phyloP scores from a whole-genome alignment of 2,113 vertebrate genomes.

The Stictonetta naevosa region DNA sequence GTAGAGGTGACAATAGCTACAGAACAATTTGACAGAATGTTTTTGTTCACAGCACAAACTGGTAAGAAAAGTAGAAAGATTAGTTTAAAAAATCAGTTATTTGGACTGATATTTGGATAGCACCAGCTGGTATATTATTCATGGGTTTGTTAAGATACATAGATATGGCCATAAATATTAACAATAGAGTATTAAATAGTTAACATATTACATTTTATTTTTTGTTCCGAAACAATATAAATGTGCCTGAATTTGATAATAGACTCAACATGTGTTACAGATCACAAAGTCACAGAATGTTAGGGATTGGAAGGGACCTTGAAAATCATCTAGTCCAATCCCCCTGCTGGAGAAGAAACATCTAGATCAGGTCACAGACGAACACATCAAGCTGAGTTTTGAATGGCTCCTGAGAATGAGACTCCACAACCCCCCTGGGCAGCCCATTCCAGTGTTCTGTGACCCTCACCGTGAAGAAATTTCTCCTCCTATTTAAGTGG shows the following conservation, averaged over 20 bases:
- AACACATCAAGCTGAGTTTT: too few relatives aligned
- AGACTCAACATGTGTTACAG: neutral
- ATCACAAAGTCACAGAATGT: too few relatives aligned
- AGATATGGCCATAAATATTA: neutral
- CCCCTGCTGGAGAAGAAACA: too few relatives aligned
- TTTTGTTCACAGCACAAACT: neutral
- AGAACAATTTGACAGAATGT: neutral
- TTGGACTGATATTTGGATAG: neutral
- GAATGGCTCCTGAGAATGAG: too few relatives aligned
- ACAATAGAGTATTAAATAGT: neutral
- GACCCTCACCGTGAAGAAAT: too few relatives aligned
- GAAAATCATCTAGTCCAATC: too few relatives aligned
- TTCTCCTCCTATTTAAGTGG: too few relatives aligned
- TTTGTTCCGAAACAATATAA: neutral
- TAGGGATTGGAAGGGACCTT: too few relatives aligned
- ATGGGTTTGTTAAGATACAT: neutral
- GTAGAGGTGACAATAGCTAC: neutral
- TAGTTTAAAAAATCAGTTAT: neutral
- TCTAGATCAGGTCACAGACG: too few relatives aligned
- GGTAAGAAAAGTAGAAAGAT: neutral
- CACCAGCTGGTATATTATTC: neutral
- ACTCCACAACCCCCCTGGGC: too few relatives aligned
- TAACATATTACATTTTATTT: neutral
- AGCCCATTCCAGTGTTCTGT: too few relatives aligned
- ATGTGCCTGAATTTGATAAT: neutral